Conservation (phyloP, 30 jellyfish, hydroid and myxozoan species). For the Pseudorhiza aurosa region DNA sequence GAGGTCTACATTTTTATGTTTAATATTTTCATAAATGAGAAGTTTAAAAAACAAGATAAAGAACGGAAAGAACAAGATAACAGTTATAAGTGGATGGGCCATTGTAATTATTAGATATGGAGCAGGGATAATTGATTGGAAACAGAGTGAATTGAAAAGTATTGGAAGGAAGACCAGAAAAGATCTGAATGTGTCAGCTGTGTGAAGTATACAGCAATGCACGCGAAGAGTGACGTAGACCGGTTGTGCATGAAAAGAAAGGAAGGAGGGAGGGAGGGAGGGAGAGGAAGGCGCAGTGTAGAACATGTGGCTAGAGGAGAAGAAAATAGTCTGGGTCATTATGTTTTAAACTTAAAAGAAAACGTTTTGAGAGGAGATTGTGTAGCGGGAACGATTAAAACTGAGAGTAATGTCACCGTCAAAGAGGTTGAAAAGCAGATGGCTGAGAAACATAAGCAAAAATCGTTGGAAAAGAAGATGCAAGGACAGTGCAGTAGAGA, state of each 20-base stretch:
- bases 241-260: conserved; percentile 7
- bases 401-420: not conserved
- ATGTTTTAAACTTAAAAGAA: not conserved
- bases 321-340: conserved; percentile 11
- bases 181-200: not conserved
- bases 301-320: conserved; percentile 22
- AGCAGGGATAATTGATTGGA: conserved; percentile 39
- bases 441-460: conserved; percentile 6
- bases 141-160: not conserved
- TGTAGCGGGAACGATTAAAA: not conserved
- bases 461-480: conserved; percentile 18
- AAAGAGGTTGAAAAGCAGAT: not conserved
- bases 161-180: conserved; percentile 23
- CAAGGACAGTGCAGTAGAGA: conserved; percentile 16
- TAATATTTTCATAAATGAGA: too few relatives aligned
- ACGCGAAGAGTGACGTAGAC: conserved; percentile 28
- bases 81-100: conserved; percentile 6
- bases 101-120: conserved; percentile 23
- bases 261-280: too few relatives aligned
- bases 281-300: not conserved
- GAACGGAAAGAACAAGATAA: conserved; percentile 4
- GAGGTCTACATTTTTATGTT: too few relatives aligned
- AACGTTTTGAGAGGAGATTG: not conserved
- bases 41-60: too few relatives aligned
- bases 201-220: not conserved